Evolutionary conservation across 2,888 invertebrate genomes (phyloP), one percentile per base, ranked within the genome.

Genomic region (Zelleria hepariella): DNA sequence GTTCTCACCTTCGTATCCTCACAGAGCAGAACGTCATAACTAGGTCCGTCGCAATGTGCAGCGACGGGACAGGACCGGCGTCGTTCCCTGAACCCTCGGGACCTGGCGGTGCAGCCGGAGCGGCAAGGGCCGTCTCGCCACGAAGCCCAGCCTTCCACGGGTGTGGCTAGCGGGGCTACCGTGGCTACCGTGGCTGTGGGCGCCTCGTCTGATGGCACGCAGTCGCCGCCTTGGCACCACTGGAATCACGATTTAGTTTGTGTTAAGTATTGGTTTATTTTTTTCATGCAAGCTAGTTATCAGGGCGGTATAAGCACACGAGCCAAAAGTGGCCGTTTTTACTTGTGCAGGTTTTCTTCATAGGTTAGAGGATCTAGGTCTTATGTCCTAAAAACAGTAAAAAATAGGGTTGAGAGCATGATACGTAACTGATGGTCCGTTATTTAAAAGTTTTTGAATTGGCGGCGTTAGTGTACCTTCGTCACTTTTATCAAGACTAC

Each of bases 191-290:
- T n/a, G 62, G 90, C 61, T 62, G 61, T 62, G 92, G 57, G 32
- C 0, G 67, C 67, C 2, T 75, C 68, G 55, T 74, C 85, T n/a
- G 77, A 67, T 0, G 79, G 76, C 15, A 91, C 86, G 68, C 93
- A 94, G 58, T 89, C 87, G 1, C 93, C 93, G 18, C 92, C 92
- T 77, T 91, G 90, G 73, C 93, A 94, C 90, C 92, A 92, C 92
- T 93, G 74, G 51, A 71, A 68, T 73, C 66, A 83, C 66, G 57
- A 60, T 20, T 68, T 55, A 52, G 80, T 74, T 0, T 78, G 80
- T 15, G 81, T 6, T 18, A 15, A 58, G 10, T 32, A 58, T 7
- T n/a, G 5, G 49, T 48, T 24, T n/a, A n/a, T n/a, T n/a, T n/a
- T n/a, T n/a, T n/a, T n/a, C n/a, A n/a, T n/a, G n/a, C n/a, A n/a